Evolutionary conservation across 2,797 vertebrate genomes (phyloP).

Genomic region (Diceros bicornis): DNA sequence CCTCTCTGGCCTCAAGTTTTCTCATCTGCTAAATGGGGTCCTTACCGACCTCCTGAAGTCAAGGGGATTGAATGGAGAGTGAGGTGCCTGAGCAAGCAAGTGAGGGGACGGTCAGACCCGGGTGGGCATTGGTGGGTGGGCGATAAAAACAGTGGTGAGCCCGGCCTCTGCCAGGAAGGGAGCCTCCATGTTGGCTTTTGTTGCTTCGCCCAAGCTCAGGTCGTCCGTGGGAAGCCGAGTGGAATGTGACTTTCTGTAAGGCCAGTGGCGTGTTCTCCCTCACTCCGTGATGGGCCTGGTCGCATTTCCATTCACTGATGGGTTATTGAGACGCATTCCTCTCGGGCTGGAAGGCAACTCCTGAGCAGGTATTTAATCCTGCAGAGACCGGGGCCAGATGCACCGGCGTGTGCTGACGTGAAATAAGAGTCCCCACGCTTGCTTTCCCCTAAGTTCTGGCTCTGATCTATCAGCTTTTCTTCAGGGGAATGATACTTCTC

Average conservation of each 20-base stretch:
- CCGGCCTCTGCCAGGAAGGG: no score
- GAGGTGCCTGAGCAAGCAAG: neutral
- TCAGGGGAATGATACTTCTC: neutral
- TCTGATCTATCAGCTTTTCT: neutral
- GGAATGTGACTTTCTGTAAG: neutral
- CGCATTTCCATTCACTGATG: accelerated
- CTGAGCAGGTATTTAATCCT: neutral
- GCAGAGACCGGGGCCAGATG: accelerated
- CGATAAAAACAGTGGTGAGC: neutral
- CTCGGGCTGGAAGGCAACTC: neutral
- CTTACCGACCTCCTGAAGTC: neutral
- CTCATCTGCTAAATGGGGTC: neutral
- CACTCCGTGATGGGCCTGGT: neutral
- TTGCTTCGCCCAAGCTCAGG: neutral
- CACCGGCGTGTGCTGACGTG: accelerated
- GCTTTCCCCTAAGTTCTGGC: neutral
- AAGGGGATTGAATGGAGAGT: neutral
- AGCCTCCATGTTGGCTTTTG: no score
- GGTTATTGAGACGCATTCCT: accelerated
- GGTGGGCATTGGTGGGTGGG: neutral
- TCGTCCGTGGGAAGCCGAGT: neutral
- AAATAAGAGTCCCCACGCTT: neutral
- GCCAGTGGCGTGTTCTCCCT: neutral
- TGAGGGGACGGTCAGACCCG: no score
- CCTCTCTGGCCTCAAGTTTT: neutral